Evolutionary conservation across 2,113 vertebrate species (phyloP).

Genomic region (Takifugu flavidus): DNA sequence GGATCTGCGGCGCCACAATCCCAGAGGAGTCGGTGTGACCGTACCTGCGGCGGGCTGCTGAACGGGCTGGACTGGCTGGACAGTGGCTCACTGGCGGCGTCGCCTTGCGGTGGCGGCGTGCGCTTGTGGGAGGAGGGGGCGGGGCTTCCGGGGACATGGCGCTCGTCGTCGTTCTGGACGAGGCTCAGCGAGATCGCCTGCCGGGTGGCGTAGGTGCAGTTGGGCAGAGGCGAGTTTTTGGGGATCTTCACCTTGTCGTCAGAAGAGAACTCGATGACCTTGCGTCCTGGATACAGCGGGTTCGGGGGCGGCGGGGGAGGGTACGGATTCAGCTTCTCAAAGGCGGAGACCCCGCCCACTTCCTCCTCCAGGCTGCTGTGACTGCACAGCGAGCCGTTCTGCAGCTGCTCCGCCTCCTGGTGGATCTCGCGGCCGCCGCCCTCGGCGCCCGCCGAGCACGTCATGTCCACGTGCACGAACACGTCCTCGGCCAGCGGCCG

Average conservation of each 20-base stretch:
- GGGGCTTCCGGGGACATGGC: slow-evolving; percentile 75
- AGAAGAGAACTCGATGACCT: slow-evolving; percentile 92
- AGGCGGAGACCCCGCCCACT: slow-evolving; percentile 63
- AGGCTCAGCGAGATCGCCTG: slow-evolving; percentile 97
- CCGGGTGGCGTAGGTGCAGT: slow-evolving; percentile 94
- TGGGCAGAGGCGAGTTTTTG: slow-evolving; percentile 93
- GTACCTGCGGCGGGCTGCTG: slow-evolving; percentile 76
- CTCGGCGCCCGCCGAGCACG: slow-evolving; percentile 51
- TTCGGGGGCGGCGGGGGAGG: slow-evolving; percentile 85
- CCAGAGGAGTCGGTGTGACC: not conserved
- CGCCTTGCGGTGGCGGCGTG: slow-evolving; percentile 67
- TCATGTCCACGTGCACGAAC: slow-evolving; percentile 98
- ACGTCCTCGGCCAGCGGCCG: slow-evolving; percentile 90
- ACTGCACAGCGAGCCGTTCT: slow-evolving; percentile 81
- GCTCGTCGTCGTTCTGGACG: slow-evolving; percentile 82
- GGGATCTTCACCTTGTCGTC: slow-evolving; percentile 96
- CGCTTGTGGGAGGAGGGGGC: slow-evolving; percentile 69
- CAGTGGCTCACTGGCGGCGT: slow-evolving; percentile 56
- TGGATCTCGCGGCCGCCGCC: slow-evolving; percentile 56
- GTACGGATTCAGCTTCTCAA: slow-evolving; percentile 91
- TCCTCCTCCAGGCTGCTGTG: slow-evolving; percentile 74
- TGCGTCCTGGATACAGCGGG: slow-evolving; percentile 87
- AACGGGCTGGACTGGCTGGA: slow-evolving; percentile 85
- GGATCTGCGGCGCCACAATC: no score
- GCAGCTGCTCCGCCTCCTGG: slow-evolving; percentile 50